Conservation (phyloP, 1,140 invertebrate genomes). For the Choristoneura fumiferana region DNA sequence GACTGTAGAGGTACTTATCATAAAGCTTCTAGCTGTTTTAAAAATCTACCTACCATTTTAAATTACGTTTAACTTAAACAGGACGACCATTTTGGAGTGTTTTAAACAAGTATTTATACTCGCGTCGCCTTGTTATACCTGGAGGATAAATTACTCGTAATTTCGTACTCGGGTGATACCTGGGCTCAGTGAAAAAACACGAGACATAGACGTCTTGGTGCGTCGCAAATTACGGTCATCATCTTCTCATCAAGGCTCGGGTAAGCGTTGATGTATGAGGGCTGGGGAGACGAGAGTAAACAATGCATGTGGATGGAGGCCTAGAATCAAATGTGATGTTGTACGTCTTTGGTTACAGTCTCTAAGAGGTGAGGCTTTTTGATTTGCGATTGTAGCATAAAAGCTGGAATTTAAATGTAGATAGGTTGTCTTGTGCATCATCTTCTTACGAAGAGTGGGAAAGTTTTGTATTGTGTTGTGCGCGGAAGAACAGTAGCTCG, state of each 20-base stretch:
- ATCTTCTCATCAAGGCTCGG: conserved; percentile 75
- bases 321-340: neutral
- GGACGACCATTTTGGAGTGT: neutral
- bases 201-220: conserved; percentile 76
- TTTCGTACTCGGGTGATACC: conserved; percentile 73
- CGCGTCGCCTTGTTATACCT: conserved; percentile 43
- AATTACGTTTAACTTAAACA: neutral
- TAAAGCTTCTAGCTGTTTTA: no score
- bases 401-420: no score
- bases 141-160: conserved; percentile 73
- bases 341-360: neutral
- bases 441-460: no score
- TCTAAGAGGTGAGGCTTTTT: conserved; percentile 20
- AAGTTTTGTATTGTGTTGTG: no score
- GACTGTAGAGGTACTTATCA: no score
- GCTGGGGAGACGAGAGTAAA: conserved; percentile 46
- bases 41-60: neutral
- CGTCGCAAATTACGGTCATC: conserved; percentile 77
- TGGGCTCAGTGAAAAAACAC: conserved; percentile 72
- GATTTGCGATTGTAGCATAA: no score
- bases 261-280: conserved; percentile 71
- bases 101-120: conserved; percentile 58
- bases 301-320: conserved; percentile 33
- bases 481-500: no score
- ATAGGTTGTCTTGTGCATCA: no score